Evolutionary conservation across 2,113 vertebrate genomes (phyloP).

Genomic region (Albula glossodonta): DNA sequence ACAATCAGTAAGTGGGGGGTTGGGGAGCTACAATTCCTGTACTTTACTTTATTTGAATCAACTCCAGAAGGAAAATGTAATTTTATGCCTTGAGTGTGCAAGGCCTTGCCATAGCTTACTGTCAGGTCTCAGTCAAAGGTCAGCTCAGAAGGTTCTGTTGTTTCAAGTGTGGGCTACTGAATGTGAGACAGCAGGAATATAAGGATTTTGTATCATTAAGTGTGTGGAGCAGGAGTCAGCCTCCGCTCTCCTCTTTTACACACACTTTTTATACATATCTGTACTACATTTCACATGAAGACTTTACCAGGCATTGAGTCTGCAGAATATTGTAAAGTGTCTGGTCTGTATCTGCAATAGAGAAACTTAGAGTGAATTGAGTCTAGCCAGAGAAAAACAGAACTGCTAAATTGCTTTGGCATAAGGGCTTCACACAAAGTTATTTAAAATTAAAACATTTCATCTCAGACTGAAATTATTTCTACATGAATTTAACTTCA

Average conservation of each 20-base stretch:
- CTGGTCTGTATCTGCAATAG: background rate
- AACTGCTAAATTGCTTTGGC: background rate
- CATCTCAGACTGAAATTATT: background rate
- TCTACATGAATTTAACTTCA: background rate
- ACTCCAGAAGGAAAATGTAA: background rate
- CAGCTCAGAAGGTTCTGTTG: background rate
- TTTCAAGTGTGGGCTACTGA: slow-evolving; percentile 19
- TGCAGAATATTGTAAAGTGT: background rate
- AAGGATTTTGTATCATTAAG: background rate
- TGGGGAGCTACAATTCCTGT: background rate
- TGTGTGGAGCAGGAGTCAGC: background rate
- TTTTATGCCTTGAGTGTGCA: background rate
- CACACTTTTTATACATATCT: background rate
- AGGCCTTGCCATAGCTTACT: background rate
- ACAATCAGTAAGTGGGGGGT: no score
- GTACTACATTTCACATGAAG: background rate
- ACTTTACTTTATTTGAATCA: background rate
- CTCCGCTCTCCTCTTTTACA: background rate
- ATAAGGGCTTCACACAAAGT: background rate
- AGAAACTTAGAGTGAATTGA: background rate
- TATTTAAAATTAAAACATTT: background rate
- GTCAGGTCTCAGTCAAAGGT: slow-evolving; percentile 10
- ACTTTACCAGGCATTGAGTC: slow-evolving; percentile 10
- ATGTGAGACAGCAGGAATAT: background rate
- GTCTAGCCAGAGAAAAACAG: background rate